Conservation (phyloP, 2,888 invertebrate genomes). For the Xestoiulus laeticollis region DNA sequence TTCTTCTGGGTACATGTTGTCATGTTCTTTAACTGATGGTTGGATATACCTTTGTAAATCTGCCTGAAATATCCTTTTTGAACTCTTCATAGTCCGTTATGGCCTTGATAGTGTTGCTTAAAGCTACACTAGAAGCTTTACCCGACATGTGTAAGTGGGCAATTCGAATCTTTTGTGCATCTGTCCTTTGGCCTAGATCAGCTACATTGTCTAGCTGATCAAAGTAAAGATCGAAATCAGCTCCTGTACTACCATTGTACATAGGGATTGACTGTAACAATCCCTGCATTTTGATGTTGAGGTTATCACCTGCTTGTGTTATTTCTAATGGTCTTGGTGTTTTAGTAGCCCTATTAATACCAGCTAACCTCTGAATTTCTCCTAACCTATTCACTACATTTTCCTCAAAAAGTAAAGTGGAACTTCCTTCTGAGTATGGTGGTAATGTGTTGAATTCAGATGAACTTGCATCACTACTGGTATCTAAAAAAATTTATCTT, state of each 20-base stretch:
- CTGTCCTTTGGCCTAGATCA: neutral
- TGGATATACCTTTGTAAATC: neutral
- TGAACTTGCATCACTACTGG: too few relatives aligned
- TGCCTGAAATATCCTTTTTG: neutral
- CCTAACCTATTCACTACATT: too few relatives aligned
- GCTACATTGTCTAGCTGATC: neutral
- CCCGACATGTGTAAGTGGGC: neutral
- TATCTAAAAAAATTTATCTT: too few relatives aligned
- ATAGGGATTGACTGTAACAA: neutral
- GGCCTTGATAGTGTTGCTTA: neutral
- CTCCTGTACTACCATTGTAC: neutral
- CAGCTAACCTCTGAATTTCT: too few relatives aligned
- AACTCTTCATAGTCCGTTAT: neutral
- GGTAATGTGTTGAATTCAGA: too few relatives aligned
- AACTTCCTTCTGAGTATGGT: too few relatives aligned
- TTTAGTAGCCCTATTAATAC: too few relatives aligned
- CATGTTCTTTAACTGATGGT: neutral
- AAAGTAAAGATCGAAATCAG: neutral
- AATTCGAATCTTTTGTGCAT: neutral
- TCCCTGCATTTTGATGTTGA: too few relatives aligned
- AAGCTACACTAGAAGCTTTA: neutral
- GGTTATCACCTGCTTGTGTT: too few relatives aligned
- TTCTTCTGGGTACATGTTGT: neutral
- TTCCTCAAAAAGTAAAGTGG: too few relatives aligned
- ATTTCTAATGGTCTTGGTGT: too few relatives aligned